phyloP scores from a whole-genome alignment of 2,113 vertebrate species.

The Rhabdomys dilectus region DNA sequence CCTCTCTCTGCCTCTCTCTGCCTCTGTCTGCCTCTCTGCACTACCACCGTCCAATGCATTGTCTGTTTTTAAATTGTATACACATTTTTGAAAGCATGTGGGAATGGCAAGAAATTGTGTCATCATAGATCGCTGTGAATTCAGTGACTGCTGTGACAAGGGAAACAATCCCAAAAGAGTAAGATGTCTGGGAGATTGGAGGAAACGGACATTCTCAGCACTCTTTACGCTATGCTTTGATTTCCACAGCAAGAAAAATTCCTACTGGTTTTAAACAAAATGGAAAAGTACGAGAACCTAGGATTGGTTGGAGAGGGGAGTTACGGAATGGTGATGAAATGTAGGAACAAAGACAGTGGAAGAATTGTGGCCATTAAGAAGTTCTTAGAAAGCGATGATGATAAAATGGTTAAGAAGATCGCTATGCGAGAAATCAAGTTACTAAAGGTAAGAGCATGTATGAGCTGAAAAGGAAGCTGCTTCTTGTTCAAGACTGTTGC shows the following conservation, averaged over 20 bases:
- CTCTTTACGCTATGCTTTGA: constrained; percentile 28
- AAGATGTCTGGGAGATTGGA: neutral
- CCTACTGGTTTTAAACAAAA: constrained; percentile 70
- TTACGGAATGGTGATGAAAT: constrained; percentile 93
- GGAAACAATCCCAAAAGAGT: neutral
- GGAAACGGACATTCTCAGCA: neutral
- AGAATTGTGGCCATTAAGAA: constrained; percentile 94
- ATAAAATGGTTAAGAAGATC: constrained; percentile 92
- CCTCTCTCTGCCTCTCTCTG: too few species aligned
- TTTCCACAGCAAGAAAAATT: constrained; percentile 70
- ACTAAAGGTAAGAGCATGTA: constrained; percentile 83
- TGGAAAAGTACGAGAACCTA: constrained; percentile 92
- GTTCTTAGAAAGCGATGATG: constrained; percentile 93
- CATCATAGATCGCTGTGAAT: neutral
- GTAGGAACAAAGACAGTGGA: constrained; percentile 90
- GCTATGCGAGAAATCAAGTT: constrained; percentile 88
- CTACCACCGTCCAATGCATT: neutral
- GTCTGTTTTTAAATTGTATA: constrained; percentile 17
- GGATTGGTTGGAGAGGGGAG: constrained; percentile 93
- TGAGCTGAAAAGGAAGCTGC: neutral
- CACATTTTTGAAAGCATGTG: constrained; percentile 40
- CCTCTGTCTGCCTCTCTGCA: too few species aligned
- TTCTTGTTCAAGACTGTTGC: constrained; percentile 45
- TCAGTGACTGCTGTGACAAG: neutral
- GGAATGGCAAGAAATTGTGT: constrained; percentile 48